Conservation (phyloP, 2,888 invertebrate species). For the Emmelina monodactyla region DNA sequence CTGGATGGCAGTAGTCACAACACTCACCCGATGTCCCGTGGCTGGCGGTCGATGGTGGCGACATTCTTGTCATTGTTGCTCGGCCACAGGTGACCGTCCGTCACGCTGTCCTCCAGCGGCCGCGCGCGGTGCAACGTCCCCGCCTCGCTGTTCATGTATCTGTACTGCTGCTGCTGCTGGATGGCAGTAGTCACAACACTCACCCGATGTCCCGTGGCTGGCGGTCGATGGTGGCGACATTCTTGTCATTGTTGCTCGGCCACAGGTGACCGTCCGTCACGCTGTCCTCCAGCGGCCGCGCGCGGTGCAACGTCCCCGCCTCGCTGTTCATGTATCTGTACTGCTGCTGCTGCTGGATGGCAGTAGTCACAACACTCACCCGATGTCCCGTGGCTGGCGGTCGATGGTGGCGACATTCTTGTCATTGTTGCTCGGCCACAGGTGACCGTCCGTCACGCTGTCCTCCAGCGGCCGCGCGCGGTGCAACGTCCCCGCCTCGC, state of each 20-base stretch:
- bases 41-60: constrained; percentile 57
- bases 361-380: constrained; percentile 30
- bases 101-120: constrained; percentile 58
- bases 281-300: constrained; percentile 56
- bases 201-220: constrained; percentile 60
- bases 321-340: constrained; percentile 65
- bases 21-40: constrained; percentile 55
- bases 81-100: constrained; percentile 58
- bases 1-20: no score
- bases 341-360: constrained; percentile 61
- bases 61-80: constrained; percentile 58
- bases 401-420: constrained; percentile 55
- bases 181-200: no score
- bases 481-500: constrained; percentile 57
- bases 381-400: constrained; percentile 57
- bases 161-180: constrained; percentile 62
- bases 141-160: constrained; percentile 63
- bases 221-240: constrained; percentile 54
- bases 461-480: constrained; percentile 57
- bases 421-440: constrained; percentile 62
- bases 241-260: constrained; percentile 60
- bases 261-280: constrained; percentile 58
- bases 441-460: constrained; percentile 56
- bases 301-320: constrained; percentile 54
- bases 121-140: constrained; percentile 55